A percentile compares a stretch with the other conserved stretches of the same genome.
These are phyloP conservation scores for Hippocampus guttulatus DNA, from an alignment of 2,113 vertebrate species.

Conservation along the genomic window DNA sequence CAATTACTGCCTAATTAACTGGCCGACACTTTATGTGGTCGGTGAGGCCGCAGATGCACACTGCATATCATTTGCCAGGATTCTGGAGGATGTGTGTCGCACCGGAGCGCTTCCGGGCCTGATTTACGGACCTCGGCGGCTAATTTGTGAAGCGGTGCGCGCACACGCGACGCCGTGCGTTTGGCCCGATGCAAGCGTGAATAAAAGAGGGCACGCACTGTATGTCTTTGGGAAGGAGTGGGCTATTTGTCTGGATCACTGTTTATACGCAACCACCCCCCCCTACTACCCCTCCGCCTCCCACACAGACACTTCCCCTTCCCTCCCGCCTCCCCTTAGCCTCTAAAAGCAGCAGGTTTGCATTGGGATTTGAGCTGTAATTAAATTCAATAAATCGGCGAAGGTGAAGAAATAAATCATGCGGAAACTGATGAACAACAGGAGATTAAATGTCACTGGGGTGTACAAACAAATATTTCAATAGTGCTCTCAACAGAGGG, in stretches of 20 bases:
- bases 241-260: slow-evolving; percentile 60
- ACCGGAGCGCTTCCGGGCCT: slow-evolving; percentile 35
- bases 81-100: slow-evolving; percentile 53
- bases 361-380: slow-evolving; percentile 72
- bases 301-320: slow-evolving; percentile 24
- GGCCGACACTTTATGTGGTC: slow-evolving; percentile 64
- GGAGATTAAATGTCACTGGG: slow-evolving; percentile 80
- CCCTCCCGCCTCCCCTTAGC: slow-evolving; percentile 35
- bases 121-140: slow-evolving; percentile 50
- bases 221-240: slow-evolving; percentile 40
- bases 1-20: slow-evolving; percentile 70
- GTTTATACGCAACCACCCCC: slow-evolving; percentile 34
- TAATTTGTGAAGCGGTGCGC: slow-evolving; percentile 25
- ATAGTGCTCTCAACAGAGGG: slow-evolving; percentile 69
- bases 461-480: slow-evolving; percentile 78
- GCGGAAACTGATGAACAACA: slow-evolving; percentile 79
- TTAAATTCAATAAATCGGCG: slow-evolving; percentile 80
- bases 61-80: slow-evolving; percentile 55
- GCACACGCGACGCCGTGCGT: slow-evolving; percentile 5
- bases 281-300: slow-evolving; percentile 18
- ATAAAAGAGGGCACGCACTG: slow-evolving; percentile 37
- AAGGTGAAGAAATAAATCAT: slow-evolving; percentile 82
- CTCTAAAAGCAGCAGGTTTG: slow-evolving; percentile 56
- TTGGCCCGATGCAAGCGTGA: slow-evolving; percentile 23
- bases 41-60: slow-evolving; percentile 55